phyloP scores from a whole-genome alignment of 2,888 invertebrate species.

The Agriopis leucophaearia region DNA sequence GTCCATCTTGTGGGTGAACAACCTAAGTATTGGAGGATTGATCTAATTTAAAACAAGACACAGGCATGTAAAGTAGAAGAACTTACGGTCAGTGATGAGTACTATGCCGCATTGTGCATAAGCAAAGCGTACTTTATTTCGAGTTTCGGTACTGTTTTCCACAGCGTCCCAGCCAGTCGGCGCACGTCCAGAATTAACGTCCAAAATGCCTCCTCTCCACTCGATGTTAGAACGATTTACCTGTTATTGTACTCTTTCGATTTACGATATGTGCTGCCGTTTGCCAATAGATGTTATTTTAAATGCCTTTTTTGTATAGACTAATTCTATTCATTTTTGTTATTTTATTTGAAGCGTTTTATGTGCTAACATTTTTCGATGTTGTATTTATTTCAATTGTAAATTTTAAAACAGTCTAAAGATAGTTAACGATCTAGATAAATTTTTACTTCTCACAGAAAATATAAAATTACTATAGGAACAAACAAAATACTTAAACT shows the following conservation, averaged over 20 bases:
- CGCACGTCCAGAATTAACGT: slow-evolving; percentile 60
- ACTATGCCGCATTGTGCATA: too few species aligned
- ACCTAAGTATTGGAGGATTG: too few species aligned
- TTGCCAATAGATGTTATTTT: slow-evolving; percentile 29
- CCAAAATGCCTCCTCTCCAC: slow-evolving; percentile 40
- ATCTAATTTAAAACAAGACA: too few species aligned
- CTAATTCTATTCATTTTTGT: slow-evolving; percentile 14
- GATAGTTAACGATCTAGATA: background rate
- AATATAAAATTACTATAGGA: too few species aligned
- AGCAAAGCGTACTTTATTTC: too few species aligned
- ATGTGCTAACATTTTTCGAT: background rate
- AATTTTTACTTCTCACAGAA: too few species aligned
- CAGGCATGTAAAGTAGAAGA: background rate
- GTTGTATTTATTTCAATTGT: background rate
- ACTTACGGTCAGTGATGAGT: too few species aligned
- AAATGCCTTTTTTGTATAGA: slow-evolving; percentile 15
- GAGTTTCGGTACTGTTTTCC: background rate
- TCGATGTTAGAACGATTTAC: slow-evolving; percentile 31
- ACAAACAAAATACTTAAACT: too few species aligned
- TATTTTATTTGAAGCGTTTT: background rate
- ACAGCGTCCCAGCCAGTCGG: slow-evolving; percentile 40
- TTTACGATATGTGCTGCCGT: slow-evolving; percentile 33
- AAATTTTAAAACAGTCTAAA: too few species aligned
- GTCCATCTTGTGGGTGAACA: too few species aligned
- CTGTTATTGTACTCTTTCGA: slow-evolving; percentile 41